Evolutionary conservation across 2,113 vertebrate species (phyloP), one percentile per base, ranked within the genome.

Genomic region (Phainopepla nitens): DNA sequence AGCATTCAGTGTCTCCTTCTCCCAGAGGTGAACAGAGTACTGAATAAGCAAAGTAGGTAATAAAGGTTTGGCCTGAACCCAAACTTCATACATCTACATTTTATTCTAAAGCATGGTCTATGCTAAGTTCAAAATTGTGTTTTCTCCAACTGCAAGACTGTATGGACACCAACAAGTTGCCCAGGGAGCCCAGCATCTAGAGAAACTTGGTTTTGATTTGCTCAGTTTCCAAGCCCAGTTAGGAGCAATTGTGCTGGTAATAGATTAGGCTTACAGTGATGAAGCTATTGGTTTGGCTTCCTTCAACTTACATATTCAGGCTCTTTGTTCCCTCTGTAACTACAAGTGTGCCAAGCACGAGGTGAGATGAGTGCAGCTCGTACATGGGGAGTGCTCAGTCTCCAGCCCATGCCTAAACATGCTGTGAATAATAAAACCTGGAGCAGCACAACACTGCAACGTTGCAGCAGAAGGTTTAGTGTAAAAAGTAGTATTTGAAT

Each of bases 401-500:
- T 42, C 50, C 71, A 86, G 60, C 62, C 58, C 35, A 58, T 56
- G 31, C 1, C 1, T 3, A 25, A 35, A 7, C 50, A 20, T 4
- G 20, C 41, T 7, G 0, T 3, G 33, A 75, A n/a, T 51, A 44
- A n/a, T 39, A 36, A 39, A 57, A 61, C 69, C 28, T 0, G 25
- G 45, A 90, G 85, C 61, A 60, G 86, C 70, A 45, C 47, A 75
- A 41, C 75, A 20, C 68, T 35, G 75, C 56, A 72, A 56, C 0
- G 8, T 7, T 16, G 44, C 54, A 69, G 62, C 1, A 3, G 35
- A 4, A 72, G 53, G 31, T 41, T 93, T 35, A 58, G 71, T 15
- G 33, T 33, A 75, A 84, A 90, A 93, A 73, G 83, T 58, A 84
- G 13, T 70, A 82, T 79, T 93, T 58, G 78, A 89, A 73, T 79